Conservation (phyloP, 2,888 invertebrate genomes). For the Melinaea menophilus region DNA sequence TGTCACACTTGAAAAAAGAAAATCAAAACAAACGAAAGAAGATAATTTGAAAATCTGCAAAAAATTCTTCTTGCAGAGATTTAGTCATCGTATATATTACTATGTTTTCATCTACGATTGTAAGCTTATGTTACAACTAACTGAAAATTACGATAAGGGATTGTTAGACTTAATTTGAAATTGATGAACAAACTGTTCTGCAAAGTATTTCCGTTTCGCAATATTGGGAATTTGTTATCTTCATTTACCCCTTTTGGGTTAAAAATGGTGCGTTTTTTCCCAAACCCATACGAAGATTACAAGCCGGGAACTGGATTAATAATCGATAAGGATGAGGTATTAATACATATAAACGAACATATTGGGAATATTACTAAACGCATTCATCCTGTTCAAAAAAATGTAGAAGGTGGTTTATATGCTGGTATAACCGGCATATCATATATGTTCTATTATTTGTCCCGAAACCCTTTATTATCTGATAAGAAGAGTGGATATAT, state of each 20-base stretch:
- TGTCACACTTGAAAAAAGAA: too few species aligned
- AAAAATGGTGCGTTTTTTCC: slow-evolving; percentile 68
- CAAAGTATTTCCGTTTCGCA: slow-evolving; percentile 31
- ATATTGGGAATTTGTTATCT: slow-evolving; percentile 40
- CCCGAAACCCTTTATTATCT: slow-evolving; percentile 73
- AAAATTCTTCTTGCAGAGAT: too few species aligned
- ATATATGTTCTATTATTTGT: slow-evolving; percentile 86
- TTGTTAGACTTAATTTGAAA: slow-evolving; percentile 9
- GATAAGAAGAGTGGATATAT: slow-evolving; percentile 69
- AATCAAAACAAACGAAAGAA: too few species aligned
- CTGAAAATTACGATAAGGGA: background rate
- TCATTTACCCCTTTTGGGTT: slow-evolving; percentile 32
- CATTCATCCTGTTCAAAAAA: slow-evolving; percentile 50
- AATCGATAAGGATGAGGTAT: slow-evolving; percentile 46
- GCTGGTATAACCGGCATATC: slow-evolving; percentile 84
- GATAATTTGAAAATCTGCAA: too few species aligned
- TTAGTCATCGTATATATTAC: too few species aligned
- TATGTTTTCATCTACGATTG: too few species aligned
- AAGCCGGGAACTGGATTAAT: slow-evolving; percentile 36
- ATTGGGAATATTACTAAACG: slow-evolving; percentile 55
- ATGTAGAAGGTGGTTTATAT: slow-evolving; percentile 81
- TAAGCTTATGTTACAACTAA: too few species aligned
- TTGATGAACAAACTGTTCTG: slow-evolving; percentile 38
- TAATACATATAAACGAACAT: slow-evolving; percentile 51
- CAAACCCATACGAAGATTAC: slow-evolving; percentile 59